Evolutionary conservation across 2,113 vertebrate species (phyloP).

Genomic region (Anolis sagrei): DNA sequence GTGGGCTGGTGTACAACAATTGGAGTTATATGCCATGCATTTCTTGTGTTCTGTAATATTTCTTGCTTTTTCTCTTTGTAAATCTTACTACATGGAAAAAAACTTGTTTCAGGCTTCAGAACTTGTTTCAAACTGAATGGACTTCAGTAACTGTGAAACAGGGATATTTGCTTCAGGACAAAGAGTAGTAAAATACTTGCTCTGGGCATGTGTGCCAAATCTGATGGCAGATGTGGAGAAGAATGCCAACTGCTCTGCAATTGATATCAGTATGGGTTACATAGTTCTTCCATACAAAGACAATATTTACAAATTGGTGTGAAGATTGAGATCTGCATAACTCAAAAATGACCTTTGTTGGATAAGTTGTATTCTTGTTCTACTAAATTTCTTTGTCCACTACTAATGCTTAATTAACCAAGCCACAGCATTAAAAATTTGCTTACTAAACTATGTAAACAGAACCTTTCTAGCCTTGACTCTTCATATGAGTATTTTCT

Average conservation of each 20-base stretch:
- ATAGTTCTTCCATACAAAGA: not conserved
- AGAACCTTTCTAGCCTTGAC: constrained; percentile 27
- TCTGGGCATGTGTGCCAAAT: not conserved
- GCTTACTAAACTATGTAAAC: constrained; percentile 56
- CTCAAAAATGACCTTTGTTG: not conserved
- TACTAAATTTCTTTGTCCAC: constrained; percentile 26
- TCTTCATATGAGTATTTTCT: constrained; percentile 72
- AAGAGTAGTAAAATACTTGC: not conserved
- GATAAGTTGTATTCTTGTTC: not conserved
- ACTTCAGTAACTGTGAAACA: not conserved
- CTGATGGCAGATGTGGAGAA: not conserved
- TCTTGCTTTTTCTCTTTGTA: not conserved
- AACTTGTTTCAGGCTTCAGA: not conserved
- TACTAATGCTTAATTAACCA: constrained; percentile 48
- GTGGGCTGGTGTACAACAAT: too few species aligned
- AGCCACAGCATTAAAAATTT: constrained; percentile 43
- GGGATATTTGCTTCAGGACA: not conserved
- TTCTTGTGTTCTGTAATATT: too few species aligned
- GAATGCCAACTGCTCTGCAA: not conserved
- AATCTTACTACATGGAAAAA: not conserved
- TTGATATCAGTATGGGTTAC: not conserved
- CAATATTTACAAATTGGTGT: not conserved
- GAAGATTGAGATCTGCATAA: not conserved
- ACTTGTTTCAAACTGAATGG: too few species aligned
- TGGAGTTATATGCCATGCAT: too few species aligned